These are phyloP conservation scores for Bathybates hornii DNA, from an alignment of 2,113 vertebrate species.

Conservation along the genomic window DNA sequence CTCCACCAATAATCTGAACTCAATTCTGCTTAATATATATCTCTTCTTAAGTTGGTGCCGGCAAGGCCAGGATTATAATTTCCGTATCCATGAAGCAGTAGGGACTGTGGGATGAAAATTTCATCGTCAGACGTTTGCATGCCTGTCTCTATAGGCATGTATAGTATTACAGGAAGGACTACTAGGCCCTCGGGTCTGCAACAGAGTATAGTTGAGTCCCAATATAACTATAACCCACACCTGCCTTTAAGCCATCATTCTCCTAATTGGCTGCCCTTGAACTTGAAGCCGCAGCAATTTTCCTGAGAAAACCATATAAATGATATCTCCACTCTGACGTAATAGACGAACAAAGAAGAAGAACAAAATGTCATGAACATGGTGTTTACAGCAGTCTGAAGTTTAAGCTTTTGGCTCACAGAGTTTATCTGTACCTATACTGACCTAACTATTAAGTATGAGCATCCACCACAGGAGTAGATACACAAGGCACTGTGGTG, in stretches of 20 bases:
- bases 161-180: not conserved
- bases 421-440: not conserved
- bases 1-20: not conserved
- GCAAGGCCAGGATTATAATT: not conserved
- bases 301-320: accelerated
- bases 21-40: not conserved
- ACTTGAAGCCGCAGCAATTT: not conserved
- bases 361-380: not conserved
- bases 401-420: not conserved
- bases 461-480: not conserved
- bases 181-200: not conserved
- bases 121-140: not conserved
- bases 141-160: not conserved
- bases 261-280: not conserved
- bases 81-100: not conserved
- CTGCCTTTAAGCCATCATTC: not conserved
- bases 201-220: not conserved
- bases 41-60: accelerated
- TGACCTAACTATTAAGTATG: not conserved
- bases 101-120: not conserved
- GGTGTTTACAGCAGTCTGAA: not conserved
- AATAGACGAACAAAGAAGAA: not conserved
- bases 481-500: not conserved
- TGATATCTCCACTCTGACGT: not conserved
- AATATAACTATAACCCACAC: not conserved